Percentiles rank a stretch among this genome's conserved stretches.
Evolutionary conservation across 2,113 vertebrate species (phyloP).

Genomic region (Alces alces): DNA sequence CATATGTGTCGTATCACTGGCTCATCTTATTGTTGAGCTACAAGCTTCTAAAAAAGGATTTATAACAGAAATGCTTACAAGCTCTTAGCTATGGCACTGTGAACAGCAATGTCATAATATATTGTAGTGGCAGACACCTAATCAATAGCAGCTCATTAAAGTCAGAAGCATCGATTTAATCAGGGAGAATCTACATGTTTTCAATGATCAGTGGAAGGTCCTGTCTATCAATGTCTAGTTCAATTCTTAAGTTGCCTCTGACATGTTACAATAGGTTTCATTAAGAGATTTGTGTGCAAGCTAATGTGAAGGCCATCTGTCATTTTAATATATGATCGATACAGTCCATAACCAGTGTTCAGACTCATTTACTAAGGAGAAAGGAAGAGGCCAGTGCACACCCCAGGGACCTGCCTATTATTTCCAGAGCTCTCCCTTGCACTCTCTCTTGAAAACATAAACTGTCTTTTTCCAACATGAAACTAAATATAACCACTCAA

Average conservation of each 20-base stretch:
- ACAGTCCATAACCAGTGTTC: constrained; percentile 61
- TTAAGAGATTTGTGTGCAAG: constrained; percentile 66
- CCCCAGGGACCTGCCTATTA: constrained; percentile 59
- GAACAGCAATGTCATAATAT: constrained; percentile 48
- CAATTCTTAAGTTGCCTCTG: constrained; percentile 64
- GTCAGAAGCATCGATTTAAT: constrained; percentile 49
- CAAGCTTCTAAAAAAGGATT: constrained; percentile 1
- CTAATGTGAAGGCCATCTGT: constrained; percentile 77
- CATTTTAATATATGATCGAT: constrained; percentile 78
- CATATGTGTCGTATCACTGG: background rate
- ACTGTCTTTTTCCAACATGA: constrained; percentile 33
- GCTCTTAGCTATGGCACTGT: background rate
- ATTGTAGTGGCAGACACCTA: background rate
- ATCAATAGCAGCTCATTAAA: constrained; percentile 69
- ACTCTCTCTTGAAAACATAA: constrained; percentile 17
- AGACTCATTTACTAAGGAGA: constrained; percentile 74
- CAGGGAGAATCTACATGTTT: constrained; percentile 55
- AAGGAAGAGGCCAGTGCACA: constrained; percentile 67
- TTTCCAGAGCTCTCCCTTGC: constrained; percentile 40
- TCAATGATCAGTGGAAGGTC: constrained; percentile 60
- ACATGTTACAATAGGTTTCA: constrained; percentile 59
- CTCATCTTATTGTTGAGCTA: background rate
- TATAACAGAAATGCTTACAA: background rate
- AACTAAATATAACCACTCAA: constrained; percentile 45
- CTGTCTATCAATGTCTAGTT: constrained; percentile 77